Percentiles rank a stretch among this genome's conserved stretches.
Conservation (phyloP, 2,888 invertebrate genomes). For the Microctonus hyperodae region DNA sequence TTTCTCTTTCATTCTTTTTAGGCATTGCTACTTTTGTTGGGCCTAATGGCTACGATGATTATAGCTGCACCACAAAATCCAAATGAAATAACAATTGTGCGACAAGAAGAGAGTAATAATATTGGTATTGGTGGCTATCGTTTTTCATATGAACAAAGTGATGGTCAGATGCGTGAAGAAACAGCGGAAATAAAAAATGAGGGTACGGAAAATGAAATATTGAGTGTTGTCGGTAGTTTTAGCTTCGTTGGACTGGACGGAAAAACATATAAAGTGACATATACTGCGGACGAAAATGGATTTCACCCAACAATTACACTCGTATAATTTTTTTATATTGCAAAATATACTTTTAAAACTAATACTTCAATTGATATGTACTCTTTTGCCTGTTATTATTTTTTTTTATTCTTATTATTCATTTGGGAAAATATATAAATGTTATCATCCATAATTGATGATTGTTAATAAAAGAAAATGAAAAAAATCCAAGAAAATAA, state of each 20-base stretch:
- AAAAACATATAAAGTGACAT: slow-evolving; percentile 59
- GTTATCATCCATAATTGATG: too few relatives aligned
- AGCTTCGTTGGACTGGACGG: slow-evolving; percentile 55
- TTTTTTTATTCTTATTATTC: too few relatives aligned
- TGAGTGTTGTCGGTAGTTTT: slow-evolving; percentile 58
- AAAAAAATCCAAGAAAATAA: too few relatives aligned
- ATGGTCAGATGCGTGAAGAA: slow-evolving; percentile 60
- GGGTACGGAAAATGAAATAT: slow-evolving; percentile 58
- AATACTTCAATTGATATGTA: not conserved
- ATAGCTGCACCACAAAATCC: slow-evolving; percentile 56
- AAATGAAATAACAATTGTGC: slow-evolving; percentile 56
- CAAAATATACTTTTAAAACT: not conserved
- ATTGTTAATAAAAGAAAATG: too few relatives aligned
- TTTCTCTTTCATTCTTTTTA: slow-evolving; percentile 22
- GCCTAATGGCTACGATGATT: slow-evolving; percentile 43
- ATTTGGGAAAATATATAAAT: too few relatives aligned
- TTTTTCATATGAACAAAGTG: slow-evolving; percentile 61
- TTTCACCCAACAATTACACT: slow-evolving; percentile 59
- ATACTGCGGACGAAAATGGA: slow-evolving; percentile 59
- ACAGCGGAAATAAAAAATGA: slow-evolving; percentile 58
- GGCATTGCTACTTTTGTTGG: slow-evolving; percentile 41
- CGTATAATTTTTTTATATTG: slow-evolving; percentile 38
- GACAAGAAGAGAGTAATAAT: slow-evolving; percentile 59
- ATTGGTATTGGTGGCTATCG: slow-evolving; percentile 60
- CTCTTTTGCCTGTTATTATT: not conserved